Evolutionary conservation across 2,797 vertebrate species (phyloP).

Genomic region (Xenopus petersii): DNA sequence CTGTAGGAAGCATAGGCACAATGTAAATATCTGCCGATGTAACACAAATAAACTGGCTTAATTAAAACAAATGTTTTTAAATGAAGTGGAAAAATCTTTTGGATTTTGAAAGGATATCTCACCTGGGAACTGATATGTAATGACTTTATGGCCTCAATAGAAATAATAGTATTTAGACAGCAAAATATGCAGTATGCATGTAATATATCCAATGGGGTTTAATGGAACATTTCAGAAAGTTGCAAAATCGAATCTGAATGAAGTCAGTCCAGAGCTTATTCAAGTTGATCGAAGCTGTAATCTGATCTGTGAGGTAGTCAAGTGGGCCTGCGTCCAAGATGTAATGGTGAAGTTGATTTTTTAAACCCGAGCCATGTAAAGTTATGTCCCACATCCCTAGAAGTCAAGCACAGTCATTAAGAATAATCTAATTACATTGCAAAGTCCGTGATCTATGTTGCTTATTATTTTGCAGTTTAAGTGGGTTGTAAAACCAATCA

Average conservation of each 20-base stretch:
- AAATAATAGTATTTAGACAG: slow-evolving; percentile 9
- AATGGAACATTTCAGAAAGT: slow-evolving; percentile 26
- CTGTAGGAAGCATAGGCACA: no score
- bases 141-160: slow-evolving; percentile 7
- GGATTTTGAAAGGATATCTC: background rate
- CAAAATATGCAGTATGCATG: slow-evolving; percentile 30
- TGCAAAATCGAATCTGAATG: slow-evolving; percentile 35
- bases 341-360: slow-evolving; percentile 31
- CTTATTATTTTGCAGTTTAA: slow-evolving; percentile 39
- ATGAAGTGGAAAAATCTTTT: no score
- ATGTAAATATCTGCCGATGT: slow-evolving; percentile 21
- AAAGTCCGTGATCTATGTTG: slow-evolving; percentile 40
- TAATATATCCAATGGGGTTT: slow-evolving; percentile 40
- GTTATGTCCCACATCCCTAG: slow-evolving; percentile 28
- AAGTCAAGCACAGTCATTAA: slow-evolving; percentile 39
- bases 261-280: slow-evolving; percentile 34
- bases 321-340: slow-evolving; percentile 38
- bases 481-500: slow-evolving; percentile 34
- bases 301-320: slow-evolving; percentile 32
- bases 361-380: slow-evolving; percentile 37
- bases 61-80: slow-evolving; percentile 40
- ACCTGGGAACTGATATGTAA: slow-evolving; percentile 17
- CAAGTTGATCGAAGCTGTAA: slow-evolving; percentile 35
- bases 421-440: slow-evolving; percentile 43
- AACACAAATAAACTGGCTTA: slow-evolving; percentile 27